Evolutionary conservation across 1,140 invertebrate species (phyloP), one percentile per base, ranked within the genome.

Genomic region (Akabosia matsudoensis): DNA sequence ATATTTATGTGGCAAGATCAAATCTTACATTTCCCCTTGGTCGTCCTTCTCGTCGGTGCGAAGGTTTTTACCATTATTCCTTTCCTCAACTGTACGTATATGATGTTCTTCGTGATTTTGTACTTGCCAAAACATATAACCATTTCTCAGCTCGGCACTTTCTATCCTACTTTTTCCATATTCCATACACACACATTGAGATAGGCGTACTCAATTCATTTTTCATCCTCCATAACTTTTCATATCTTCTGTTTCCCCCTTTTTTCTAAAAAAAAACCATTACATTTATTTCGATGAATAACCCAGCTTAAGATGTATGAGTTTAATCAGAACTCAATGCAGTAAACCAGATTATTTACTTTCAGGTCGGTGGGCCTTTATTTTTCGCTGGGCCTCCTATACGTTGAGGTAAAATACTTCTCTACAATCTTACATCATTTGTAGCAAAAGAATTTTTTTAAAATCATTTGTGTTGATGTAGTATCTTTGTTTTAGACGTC

Each of bases 1-100:
- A 67, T 67, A 67, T 67, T 67, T 67, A 67, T 67, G 61, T 28
- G 61, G 61, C 61, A 30, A 67, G 61, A 67, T 67, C 61, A 67
- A 67, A 67, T 67, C 61, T 67, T 67, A 67, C 61, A 67, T 67
- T 67, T 67, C 61, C 61, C 30, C 61, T 67, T 28, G 61, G 24
- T 67, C 61, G 14, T 61, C 18, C 37, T 45, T 10, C 37, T 45
- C n/a, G n/a, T n/a, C n/a, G n/a, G n/a, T n/a, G n/a, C n/a, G n/a
- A n/a, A n/a, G n/a, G n/a, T n/a, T n/a, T 10, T 18, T 45, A 45
- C 37, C 37, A 45, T 18, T 45, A 45, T 45, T 45, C 7, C 37
- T 45, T 45, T 45, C 18, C 7, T 45, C 37, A 45, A 45, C 37
- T 18, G 7, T 18, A 10, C 7, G 18, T 45, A 18, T 45, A 18